Base-by-base conservation (phyloP, 2,888 invertebrate species). In the Lithophane leautieri region DNA sequence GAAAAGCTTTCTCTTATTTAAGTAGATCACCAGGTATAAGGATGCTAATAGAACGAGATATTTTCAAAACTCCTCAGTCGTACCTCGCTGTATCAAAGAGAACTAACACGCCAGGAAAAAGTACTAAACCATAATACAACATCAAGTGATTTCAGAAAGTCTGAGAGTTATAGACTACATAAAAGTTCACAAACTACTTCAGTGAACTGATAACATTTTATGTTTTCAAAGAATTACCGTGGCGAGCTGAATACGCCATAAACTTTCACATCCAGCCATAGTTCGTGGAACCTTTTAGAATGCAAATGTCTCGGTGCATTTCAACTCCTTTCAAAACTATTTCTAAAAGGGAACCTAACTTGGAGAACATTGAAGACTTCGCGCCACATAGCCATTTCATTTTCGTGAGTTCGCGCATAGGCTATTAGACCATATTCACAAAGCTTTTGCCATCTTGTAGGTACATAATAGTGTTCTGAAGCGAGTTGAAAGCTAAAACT, bases 281-380 rank as follows among this genome's bases (percentile, higher is more conserved):
- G 90, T 89, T 82, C 80, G 82, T 79, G 88, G 89, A 92, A 90
- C 93, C 92, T 93, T 94, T 94, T 93, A 91, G 91, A 92, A 95
- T 94, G 94, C 94, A 95, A 95, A 96, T 95, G 92, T 92, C 92
- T 90, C 89, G 78, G 88, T 93, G 93, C 94, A 94, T 93, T 94
- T 93, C 93, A 90, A 90, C 91, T 92, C 93, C 91, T 92, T 94
- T 93, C 92, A 94, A 90, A 95, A 93, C 92, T 93, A 94, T 94
- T 94, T 93, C 93, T 92, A 91, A 93, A 93, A 93, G 81, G 91
- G 91, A 89, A 91, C 89, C 92, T 92, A 92, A 93, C 91, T 92
- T 87, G 84, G 87, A 88, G 90, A 91, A 93, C 92, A 92, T 92
- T 93, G 92, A 90, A 91, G 92, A 92, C 91, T 93, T 91, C 86